These are phyloP conservation scores for Rhaphigaster nebulosa DNA, from an alignment of 2,888 invertebrate species.

Conservation along the genomic window DNA sequence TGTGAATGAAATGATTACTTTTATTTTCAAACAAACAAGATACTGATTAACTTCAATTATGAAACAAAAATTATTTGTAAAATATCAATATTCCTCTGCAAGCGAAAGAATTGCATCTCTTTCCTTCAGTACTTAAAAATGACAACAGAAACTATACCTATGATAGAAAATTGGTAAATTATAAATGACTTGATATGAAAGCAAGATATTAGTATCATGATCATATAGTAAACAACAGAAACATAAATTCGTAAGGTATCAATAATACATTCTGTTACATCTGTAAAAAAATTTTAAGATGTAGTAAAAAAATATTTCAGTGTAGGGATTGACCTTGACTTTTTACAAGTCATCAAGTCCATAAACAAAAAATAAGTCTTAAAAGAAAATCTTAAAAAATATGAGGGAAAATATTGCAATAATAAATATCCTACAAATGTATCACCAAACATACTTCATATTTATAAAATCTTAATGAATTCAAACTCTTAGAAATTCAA, in stretches of 20 bases:
- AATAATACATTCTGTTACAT: neutral
- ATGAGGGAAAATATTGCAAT: no score
- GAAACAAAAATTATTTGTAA: neutral
- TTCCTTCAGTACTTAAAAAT: no score
- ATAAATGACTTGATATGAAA: neutral
- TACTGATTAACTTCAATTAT: neutral
- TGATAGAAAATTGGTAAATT: neutral
- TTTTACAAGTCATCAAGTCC: neutral
- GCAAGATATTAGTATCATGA: neutral
- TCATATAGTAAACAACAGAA: neutral
- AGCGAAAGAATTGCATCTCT: neutral
- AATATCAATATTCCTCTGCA: neutral
- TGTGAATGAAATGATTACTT: neutral
- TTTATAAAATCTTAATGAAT: no score
- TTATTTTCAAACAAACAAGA: neutral
- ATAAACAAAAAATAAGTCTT: neutral
- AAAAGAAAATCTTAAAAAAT: no score
- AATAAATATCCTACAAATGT: no score
- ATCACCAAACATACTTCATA: no score
- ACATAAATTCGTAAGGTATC: neutral
- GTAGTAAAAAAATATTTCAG: neutral
- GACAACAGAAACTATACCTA: neutral
- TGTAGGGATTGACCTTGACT: conserved; percentile 1
- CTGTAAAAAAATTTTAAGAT: neutral
- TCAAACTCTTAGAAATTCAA: no score